These are phyloP conservation scores for Agrotis segetum DNA, from an alignment of 2,888 invertebrate genomes.

Conservation along the genomic window DNA sequence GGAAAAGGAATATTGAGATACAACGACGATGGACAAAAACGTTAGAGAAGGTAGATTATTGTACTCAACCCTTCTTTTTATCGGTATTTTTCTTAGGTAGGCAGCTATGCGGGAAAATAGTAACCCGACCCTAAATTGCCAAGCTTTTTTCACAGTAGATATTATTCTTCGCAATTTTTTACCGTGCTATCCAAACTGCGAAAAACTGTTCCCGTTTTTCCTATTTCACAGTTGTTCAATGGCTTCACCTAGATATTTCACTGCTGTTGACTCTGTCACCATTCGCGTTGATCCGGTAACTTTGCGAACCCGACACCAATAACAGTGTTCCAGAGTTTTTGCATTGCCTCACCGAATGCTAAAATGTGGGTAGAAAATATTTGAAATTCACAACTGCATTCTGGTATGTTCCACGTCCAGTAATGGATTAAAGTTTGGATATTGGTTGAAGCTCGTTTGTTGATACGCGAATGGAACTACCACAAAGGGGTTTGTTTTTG, in stretches of 20 bases:
- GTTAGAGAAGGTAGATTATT: neutral
- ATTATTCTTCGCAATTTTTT: slow-evolving; percentile 4
- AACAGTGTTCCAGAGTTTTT: slow-evolving; percentile 43
- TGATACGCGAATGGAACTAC: slow-evolving; percentile 6
- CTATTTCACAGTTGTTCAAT: slow-evolving; percentile 14
- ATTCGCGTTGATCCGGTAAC: slow-evolving; percentile 33
- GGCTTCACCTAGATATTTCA: slow-evolving; percentile 28
- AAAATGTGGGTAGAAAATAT: slow-evolving; percentile 39
- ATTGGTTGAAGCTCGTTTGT: slow-evolving; percentile 26
- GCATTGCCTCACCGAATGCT: slow-evolving; percentile 9
- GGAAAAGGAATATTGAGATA: slow-evolving; percentile 11
- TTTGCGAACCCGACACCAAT: slow-evolving; percentile 9
- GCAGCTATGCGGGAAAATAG: neutral
- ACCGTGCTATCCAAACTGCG: neutral
- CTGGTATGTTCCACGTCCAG: slow-evolving; percentile 14
- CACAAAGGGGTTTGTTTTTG: neutral
- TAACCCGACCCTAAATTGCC: neutral
- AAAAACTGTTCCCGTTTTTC: slow-evolving; percentile 10
- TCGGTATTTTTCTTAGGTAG: neutral
- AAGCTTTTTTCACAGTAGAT: slow-evolving; percentile 3
- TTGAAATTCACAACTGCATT: slow-evolving; percentile 24
- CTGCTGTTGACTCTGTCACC: neutral
- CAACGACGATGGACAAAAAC: neutral
- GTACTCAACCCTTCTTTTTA: slow-evolving; percentile 7
- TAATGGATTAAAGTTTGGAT: slow-evolving; percentile 49